Evolutionary conservation across 2,113 vertebrate genomes (phyloP).

Genomic region (Thamnophis sirtalis): DNA sequence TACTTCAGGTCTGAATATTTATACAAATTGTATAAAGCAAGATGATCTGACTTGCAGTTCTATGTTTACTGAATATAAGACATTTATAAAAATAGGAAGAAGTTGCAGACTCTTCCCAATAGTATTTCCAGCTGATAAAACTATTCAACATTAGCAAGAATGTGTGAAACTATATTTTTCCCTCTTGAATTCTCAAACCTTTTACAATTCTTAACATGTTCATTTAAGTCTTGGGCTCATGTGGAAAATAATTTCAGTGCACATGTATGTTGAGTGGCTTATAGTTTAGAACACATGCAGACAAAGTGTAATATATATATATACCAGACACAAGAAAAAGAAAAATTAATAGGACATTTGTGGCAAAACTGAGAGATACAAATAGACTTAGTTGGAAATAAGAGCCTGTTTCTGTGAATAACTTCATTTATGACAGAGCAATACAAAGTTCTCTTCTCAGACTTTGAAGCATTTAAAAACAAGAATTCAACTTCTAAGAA

Average conservation of each 20-base stretch:
- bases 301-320: neutral
- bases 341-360: neutral
- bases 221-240: neutral
- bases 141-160: conserved; percentile 2
- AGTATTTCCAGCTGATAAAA: neutral
- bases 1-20: neutral
- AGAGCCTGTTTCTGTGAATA: neutral
- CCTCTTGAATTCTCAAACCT: neutral
- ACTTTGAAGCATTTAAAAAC: neutral
- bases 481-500: neutral
- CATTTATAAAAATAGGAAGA: neutral
- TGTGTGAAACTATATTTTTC: neutral
- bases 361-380: neutral
- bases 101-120: neutral
- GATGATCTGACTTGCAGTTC: neutral
- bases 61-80: neutral
- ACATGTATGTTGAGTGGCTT: neutral
- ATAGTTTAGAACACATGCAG: neutral
- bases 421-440: neutral
- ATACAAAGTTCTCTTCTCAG: neutral
- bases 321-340: neutral
- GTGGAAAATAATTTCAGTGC: neutral
- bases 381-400: neutral
- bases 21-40: neutral
- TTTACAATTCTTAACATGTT: neutral